Percentiles rank a stretch among this genome's conserved stretches.
Conservation (phyloP, 2,797 vertebrate genomes). For the Mycteria americana region DNA sequence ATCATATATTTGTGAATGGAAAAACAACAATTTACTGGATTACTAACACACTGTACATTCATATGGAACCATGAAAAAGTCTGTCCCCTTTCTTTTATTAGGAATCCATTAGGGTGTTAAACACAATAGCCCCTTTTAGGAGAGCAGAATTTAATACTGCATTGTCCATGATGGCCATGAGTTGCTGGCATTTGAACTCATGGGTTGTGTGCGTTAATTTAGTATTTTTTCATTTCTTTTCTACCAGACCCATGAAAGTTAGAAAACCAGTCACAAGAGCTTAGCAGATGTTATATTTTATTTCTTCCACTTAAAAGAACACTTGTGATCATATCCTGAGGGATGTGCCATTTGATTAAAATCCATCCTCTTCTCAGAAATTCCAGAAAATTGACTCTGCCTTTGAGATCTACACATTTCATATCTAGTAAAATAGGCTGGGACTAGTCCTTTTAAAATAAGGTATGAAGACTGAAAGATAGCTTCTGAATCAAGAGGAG, state of each 20-base stretch:
- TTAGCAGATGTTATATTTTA: not conserved
- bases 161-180: not conserved
- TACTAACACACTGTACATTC: not conserved
- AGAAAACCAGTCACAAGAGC: not conserved
- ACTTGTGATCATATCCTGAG: not conserved
- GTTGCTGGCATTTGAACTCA: not conserved
- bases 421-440: not conserved
- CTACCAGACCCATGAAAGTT: not conserved
- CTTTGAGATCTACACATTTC: not conserved
- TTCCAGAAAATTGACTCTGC: not conserved
- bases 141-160: not conserved
- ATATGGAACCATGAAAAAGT: not conserved
- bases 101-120: not conserved
- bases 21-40: not conserved
- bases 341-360: not conserved
- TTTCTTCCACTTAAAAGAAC: not conserved
- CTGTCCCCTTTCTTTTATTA: not conserved
- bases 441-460: not conserved
- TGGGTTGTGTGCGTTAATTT: not conserved
- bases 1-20: not conserved
- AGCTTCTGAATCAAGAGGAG: not conserved
- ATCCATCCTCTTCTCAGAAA: not conserved
- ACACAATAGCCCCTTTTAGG: not conserved
- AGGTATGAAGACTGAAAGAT: not conserved
- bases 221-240: not conserved